A percentile compares a stretch with the other conserved stretches of the same genome.
These are phyloP conservation scores for Conistra vaccinii DNA, from an alignment of 2,888 invertebrate species.

Conservation along the genomic window DNA sequence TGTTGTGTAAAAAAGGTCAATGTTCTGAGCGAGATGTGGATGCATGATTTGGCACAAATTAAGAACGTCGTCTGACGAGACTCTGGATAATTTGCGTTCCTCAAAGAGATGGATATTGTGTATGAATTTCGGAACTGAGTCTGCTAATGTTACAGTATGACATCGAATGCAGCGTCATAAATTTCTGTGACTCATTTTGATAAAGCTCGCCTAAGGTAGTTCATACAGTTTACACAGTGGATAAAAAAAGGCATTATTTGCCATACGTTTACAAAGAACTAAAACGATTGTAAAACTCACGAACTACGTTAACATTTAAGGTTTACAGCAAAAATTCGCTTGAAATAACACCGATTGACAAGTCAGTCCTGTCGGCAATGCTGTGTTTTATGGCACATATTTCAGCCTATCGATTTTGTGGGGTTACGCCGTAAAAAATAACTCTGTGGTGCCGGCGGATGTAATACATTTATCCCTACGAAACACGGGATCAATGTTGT, in stretches of 20 bases:
- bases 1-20: background rate
- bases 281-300: background rate
- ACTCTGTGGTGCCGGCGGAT: constrained; percentile 44
- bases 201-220: too few relatives aligned
- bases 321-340: constrained; percentile 20
- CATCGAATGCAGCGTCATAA: background rate
- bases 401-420: constrained; percentile 60
- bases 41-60: background rate
- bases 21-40: background rate
- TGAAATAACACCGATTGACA: constrained; percentile 53
- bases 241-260: background rate
- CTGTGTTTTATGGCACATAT: constrained; percentile 57
- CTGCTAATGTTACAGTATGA: background rate
- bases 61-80: background rate
- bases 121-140: background rate
- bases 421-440: constrained; percentile 58
- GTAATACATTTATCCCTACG: constrained; percentile 56
- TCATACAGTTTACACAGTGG: background rate
- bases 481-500: constrained; percentile 17
- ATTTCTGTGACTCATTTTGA: background rate
- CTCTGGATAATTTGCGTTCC: background rate
- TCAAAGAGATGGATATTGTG: background rate
- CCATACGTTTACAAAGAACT: background rate
- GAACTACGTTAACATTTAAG: background rate
- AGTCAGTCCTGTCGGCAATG: constrained; percentile 35